These are phyloP conservation scores for Epinephelus fuscoguttatus DNA, from an alignment of 2,113 vertebrate genomes.

Conservation along the genomic window DNA sequence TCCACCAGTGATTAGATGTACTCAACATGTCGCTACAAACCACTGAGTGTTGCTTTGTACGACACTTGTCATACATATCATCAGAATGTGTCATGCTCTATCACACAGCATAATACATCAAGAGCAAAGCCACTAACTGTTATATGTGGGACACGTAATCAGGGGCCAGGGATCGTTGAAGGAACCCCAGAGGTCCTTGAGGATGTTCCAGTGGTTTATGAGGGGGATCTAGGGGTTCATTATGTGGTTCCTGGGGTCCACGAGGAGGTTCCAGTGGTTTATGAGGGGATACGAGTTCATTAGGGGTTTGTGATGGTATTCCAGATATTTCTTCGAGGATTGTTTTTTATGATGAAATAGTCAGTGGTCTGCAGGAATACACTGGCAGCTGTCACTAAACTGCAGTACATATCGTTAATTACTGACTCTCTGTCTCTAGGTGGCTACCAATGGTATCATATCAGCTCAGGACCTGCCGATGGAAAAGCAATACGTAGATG, in stretches of 20 bases:
- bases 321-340: neutral
- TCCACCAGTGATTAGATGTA: too few relatives aligned
- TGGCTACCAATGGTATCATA: constrained; percentile 97
- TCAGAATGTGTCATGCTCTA: neutral
- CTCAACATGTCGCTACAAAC: too few relatives aligned
- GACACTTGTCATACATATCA: neutral
- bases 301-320: constrained; percentile 9
- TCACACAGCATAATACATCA: neutral
- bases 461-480: constrained; percentile 95
- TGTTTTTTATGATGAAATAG: constrained; percentile 7
- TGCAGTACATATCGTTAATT: neutral
- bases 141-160: constrained; percentile 11
- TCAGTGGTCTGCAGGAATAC: neutral
- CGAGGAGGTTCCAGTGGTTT: constrained; percentile 28
- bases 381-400: neutral
- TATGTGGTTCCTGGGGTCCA: constrained; percentile 43
- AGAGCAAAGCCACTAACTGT: neutral
- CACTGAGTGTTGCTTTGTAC: neutral
- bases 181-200: neutral
- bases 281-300: constrained; percentile 33
- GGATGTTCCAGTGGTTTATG: constrained; percentile 38
- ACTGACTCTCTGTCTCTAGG: constrained; percentile 78
- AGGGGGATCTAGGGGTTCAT: constrained; percentile 44
- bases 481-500: constrained; percentile 98
- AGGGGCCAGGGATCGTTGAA: neutral